Evolutionary conservation across 2,888 invertebrate species (phyloP), one percentile per base, ranked within the genome.

Genomic region (Nomada flava): DNA sequence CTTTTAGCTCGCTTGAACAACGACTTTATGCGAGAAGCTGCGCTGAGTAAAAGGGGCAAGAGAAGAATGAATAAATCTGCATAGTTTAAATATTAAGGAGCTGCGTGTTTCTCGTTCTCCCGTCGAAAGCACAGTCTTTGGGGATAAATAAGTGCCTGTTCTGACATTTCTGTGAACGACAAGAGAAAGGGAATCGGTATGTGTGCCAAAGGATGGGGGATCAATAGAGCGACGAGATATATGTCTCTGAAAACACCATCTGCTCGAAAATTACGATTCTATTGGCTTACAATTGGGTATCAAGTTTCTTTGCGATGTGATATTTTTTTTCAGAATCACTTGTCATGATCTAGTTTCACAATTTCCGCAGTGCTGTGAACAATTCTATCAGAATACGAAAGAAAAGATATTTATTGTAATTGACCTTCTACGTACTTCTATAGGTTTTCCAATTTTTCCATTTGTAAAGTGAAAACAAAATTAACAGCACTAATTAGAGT

Each of bases 11-110:
- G 53, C 15, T 55, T 62, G 67, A 62, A 62, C 67, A 67, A 53
- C 26, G 62, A 53, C 53, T 62, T 62, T 64, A 26, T 29, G 29
- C 20, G 13, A 20, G 47, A 52, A 47, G 36, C 36, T 47, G 10
- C 50, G 26, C 47, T 26, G 13, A 26, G 18, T 47, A 53, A 15
- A 63, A 52, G 47, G 47, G 52, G 26, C 64, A 69, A 64, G 63
- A 59, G 42, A 29, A 13, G 63, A 65, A 81, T 74, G 73, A 81
- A 81, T 69, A 79, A 81, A 81, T 81, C 63, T 81, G 52, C 79
- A 79, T 73, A 59, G 26, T 63, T 78, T 72, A 44, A 52, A 72
- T 68, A 36, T 62, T 62, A 73, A 73, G 64, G 42, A 72, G 60
- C 23, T 18, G 53, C 36, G 53, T 18, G 59, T 59, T 62, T 77